Evolutionary conservation across 1,140 invertebrate species (phyloP), one percentile per base, ranked within the genome.

Genomic region (Drosophila arizonae): DNA sequence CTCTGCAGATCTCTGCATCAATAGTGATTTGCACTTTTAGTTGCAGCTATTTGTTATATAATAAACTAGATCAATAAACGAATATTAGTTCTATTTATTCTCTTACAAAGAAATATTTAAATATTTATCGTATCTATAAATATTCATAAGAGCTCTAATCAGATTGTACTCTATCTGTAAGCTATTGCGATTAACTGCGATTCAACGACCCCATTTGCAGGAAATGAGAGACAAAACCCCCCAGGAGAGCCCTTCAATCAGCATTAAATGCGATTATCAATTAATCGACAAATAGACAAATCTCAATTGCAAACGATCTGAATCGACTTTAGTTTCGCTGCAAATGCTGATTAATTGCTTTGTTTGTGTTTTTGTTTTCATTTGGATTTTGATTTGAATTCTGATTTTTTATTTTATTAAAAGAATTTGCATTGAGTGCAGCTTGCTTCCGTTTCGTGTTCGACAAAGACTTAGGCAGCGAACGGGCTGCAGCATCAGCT

Each of bases 321-420:
- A 79, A 58, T 67, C 68, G 55, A 39, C 13, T 33, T 17, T 30
- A 26, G 15, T 48, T 57, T 77, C 63, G 30, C 39, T 45, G 41
- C 24, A 39, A 56, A 56, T 41, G 69, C 81, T 81, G 76, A 87
- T 86, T 86, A 87, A 86, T 86, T 81, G 82, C 61, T 81, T 86
- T 87, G 81, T 86, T 85, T 77, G 77, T 84, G 67, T 71, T 78
- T 77, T 64, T 57, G 46, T 77, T 70, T 52, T 33, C 41, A 64
- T 72, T 43, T 4, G 36, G 6, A 10, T 71, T 78, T 77, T 55
- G 46, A 52, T 77, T 69, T 62, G 21, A 24, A 24, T 24, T 24
- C 21, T 41, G 50, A 64, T 77, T 69, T 69, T 62, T 41, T 41
- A 64, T 72, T 41, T 33, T 65, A 72, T 66, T 55, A 48, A 48